phyloP scores from a whole-genome alignment of 2,113 vertebrate genomes.

The Equus quagga region DNA sequence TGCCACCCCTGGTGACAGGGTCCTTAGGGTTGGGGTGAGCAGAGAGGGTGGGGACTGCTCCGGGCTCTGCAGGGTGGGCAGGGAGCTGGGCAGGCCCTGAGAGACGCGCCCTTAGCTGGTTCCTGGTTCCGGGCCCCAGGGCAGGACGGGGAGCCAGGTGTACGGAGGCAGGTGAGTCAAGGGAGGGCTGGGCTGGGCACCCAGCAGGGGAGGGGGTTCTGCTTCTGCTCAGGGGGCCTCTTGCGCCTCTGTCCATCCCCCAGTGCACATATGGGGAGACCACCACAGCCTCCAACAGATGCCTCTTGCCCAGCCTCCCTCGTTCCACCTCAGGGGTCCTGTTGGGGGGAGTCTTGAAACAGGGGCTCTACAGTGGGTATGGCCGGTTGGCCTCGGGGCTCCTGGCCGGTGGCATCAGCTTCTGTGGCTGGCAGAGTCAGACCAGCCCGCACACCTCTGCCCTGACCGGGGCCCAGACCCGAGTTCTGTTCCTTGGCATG shows the following conservation, averaged over 20 bases:
- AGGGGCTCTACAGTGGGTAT: background rate
- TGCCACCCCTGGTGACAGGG: slow-evolving; percentile 27
- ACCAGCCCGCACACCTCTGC: background rate
- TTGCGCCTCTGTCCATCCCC: too few species aligned
- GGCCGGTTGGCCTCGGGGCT: too few species aligned
- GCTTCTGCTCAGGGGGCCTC: background rate
- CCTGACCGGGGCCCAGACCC: background rate
- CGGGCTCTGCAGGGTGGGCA: background rate
- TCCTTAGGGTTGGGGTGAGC: slow-evolving; percentile 25
- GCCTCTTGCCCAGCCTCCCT: background rate
- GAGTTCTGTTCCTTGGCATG: background rate
- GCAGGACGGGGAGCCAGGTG: slow-evolving; percentile 51
- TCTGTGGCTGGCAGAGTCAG: background rate
- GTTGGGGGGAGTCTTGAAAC: background rate
- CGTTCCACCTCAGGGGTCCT: background rate
- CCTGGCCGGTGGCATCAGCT: background rate
- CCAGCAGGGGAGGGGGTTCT: background rate
- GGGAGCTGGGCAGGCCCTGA: slow-evolving; percentile 44
- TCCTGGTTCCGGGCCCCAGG: slow-evolving; percentile 39
- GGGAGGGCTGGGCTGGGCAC: background rate
- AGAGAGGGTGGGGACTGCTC: slow-evolving; percentile 45
- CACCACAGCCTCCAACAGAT: background rate
- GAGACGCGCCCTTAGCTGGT: slow-evolving; percentile 11
- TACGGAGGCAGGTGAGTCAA: slow-evolving; percentile 56
- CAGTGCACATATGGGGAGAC: background rate